Conservation (phyloP, 2,888 invertebrate species). For the Cyrtodaria siliqua region DNA sequence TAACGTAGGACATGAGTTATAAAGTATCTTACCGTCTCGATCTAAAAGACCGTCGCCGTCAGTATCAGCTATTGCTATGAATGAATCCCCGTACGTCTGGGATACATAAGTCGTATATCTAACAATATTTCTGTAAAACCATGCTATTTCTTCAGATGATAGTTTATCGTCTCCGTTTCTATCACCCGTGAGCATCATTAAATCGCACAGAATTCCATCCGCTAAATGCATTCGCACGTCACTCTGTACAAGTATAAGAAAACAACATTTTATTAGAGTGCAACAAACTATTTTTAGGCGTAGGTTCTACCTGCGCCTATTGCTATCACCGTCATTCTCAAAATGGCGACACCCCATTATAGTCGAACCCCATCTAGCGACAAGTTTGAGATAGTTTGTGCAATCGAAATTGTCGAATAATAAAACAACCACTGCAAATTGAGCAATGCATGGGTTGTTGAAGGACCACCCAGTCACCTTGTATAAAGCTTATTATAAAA, state of each 20-base stretch:
- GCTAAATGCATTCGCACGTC: neutral
- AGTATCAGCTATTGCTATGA: slow-evolving; percentile 13
- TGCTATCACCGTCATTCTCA: too few species aligned
- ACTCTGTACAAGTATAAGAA: neutral
- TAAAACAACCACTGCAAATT: too few species aligned
- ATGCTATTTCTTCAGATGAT: slow-evolving; percentile 6
- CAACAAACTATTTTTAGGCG: too few species aligned
- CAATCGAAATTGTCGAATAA: too few species aligned
- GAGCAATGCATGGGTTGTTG: too few species aligned
- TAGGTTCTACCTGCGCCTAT: too few species aligned
- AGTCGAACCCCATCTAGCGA: too few species aligned
- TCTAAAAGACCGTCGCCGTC: slow-evolving; percentile 7
- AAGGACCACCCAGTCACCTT: too few species aligned
- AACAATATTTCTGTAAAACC: neutral
- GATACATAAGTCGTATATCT: slow-evolving; percentile 4
- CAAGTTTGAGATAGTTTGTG: too few species aligned
- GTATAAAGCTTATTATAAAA: too few species aligned
- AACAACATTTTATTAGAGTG: too few species aligned
- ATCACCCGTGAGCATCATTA: slow-evolving; percentile 9
- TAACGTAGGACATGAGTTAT: neutral
- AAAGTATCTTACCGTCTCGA: slow-evolving; percentile 9
- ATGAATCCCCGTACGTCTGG: slow-evolving; percentile 2
- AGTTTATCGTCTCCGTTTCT: slow-evolving; percentile 10
- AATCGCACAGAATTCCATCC: slow-evolving; percentile 9
- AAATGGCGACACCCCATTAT: too few species aligned